phyloP scores from a whole-genome alignment of 2,113 vertebrate species.

The Butorides virescens region DNA sequence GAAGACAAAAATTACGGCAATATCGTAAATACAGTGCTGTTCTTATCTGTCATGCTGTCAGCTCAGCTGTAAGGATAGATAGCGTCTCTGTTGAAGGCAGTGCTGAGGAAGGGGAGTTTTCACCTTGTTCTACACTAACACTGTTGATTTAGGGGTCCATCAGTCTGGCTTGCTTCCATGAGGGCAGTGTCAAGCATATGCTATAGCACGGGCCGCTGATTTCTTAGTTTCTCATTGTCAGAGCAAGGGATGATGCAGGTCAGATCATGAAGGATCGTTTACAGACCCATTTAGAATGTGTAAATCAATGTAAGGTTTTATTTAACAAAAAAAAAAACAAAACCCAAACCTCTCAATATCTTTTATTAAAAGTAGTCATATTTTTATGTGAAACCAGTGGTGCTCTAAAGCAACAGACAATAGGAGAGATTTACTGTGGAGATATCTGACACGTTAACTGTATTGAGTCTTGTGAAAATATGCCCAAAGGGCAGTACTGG shows the following conservation, averaged over 20 bases:
- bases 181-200: not conserved
- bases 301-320: not conserved
- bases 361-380: not conserved
- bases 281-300: not conserved
- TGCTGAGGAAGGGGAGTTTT: not conserved
- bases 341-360: not conserved
- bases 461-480: not conserved
- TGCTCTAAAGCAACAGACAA: not conserved
- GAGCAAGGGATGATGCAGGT: not conserved
- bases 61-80: not conserved
- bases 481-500: not conserved
- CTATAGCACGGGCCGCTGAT: not conserved
- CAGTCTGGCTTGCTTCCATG: not conserved
- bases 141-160: not conserved
- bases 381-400: not conserved
- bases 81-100: not conserved
- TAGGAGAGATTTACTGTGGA: not conserved
- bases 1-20: not conserved
- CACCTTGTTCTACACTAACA: not conserved
- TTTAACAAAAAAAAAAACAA: not conserved
- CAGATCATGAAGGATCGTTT: not conserved
- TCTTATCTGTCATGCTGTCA: not conserved
- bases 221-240: not conserved
- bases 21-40: not conserved
- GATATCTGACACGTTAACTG: not conserved